Evolutionary conservation across 2,888 invertebrate genomes (phyloP).

Genomic region (Drosophila diplacantha): DNA sequence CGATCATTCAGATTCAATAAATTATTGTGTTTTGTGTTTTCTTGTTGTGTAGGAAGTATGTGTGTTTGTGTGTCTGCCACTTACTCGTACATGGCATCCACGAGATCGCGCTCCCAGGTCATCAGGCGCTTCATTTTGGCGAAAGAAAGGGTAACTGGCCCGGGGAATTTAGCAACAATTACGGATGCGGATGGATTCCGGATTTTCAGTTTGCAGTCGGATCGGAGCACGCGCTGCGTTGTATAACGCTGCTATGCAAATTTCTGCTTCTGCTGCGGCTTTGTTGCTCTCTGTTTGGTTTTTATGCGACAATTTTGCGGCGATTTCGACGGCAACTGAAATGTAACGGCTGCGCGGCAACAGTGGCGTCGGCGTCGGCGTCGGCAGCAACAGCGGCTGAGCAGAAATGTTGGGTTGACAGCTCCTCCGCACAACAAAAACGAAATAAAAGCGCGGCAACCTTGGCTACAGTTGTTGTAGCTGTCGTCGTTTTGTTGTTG

Average conservation of each 20-base stretch:
- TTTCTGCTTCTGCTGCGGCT: slow-evolving; percentile 36
- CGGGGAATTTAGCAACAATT: background rate
- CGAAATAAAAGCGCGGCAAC: slow-evolving; percentile 26
- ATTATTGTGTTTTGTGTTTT: slow-evolving; percentile 1
- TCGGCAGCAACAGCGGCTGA: slow-evolving; percentile 25
- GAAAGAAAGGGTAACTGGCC: slow-evolving; percentile 44
- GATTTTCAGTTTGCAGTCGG: slow-evolving; percentile 11
- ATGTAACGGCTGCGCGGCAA: slow-evolving; percentile 49
- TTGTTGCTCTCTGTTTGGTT: slow-evolving; percentile 54
- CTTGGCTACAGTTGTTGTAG: slow-evolving; percentile 22
- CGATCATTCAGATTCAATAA: background rate
- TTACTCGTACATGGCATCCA: slow-evolving; percentile 76
- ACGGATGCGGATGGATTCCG: slow-evolving; percentile 9
- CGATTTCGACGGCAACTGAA: slow-evolving; percentile 51
- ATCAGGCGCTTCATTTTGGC: slow-evolving; percentile 73
- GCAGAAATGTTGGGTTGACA: slow-evolving; percentile 39
- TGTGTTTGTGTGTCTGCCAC: slow-evolving; percentile 45
- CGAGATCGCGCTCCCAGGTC: slow-evolving; percentile 75
- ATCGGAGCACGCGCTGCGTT: slow-evolving; percentile 30
- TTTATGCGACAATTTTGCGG: slow-evolving; percentile 52
- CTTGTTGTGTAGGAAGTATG: slow-evolving; percentile 12
- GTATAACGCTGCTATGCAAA: slow-evolving; percentile 35
- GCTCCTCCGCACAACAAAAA: slow-evolving; percentile 24
- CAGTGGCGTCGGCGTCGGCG: slow-evolving; percentile 30
- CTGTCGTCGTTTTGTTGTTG: slow-evolving; percentile 11